These are phyloP conservation scores for Plutomurus gul DNA, from an alignment of 1,140 invertebrate genomes.

Conservation along the genomic window DNA sequence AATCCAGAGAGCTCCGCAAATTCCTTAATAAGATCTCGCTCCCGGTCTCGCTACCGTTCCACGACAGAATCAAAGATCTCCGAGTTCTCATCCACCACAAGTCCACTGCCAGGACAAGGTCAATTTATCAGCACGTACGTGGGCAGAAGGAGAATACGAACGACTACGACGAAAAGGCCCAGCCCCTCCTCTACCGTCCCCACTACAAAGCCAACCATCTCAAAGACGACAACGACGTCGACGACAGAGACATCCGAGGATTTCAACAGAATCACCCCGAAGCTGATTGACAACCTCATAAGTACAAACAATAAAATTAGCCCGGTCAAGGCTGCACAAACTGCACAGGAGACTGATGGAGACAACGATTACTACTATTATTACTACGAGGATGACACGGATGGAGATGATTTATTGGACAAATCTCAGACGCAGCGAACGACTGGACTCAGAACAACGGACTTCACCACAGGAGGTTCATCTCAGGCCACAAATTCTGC, in stretches of 20 bases:
- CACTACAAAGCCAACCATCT: conserved; percentile 8
- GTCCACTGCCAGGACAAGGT: background rate
- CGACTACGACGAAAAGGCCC: background rate
- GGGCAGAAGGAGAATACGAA: background rate
- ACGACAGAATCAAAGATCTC: background rate
- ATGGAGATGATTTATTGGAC: conserved; percentile 60
- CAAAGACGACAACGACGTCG: conserved; percentile 43
- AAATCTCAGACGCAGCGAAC: conserved; percentile 55
- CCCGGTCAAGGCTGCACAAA: background rate
- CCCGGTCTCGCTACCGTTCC: conserved; percentile 36
- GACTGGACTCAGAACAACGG: conserved; percentile 12
- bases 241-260: background rate
- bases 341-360: conserved; percentile 52
- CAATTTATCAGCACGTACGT: background rate
- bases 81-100: background rate
- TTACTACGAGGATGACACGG: conserved; percentile 58
- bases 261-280: conserved; percentile 4
- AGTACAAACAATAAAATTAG: conserved; percentile 42
- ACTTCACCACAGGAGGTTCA: background rate
- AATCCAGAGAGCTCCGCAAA: background rate
- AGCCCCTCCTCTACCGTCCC: background rate
- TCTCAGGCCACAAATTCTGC: background rate
- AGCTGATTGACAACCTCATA: conserved; percentile 20
- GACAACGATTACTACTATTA: conserved; percentile 57
- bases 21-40: background rate